A percentile compares a stretch with the other conserved stretches of the same genome.
phyloP scores from a whole-genome alignment of 2,113 vertebrate species.

The Semicossyphus pulcher region DNA sequence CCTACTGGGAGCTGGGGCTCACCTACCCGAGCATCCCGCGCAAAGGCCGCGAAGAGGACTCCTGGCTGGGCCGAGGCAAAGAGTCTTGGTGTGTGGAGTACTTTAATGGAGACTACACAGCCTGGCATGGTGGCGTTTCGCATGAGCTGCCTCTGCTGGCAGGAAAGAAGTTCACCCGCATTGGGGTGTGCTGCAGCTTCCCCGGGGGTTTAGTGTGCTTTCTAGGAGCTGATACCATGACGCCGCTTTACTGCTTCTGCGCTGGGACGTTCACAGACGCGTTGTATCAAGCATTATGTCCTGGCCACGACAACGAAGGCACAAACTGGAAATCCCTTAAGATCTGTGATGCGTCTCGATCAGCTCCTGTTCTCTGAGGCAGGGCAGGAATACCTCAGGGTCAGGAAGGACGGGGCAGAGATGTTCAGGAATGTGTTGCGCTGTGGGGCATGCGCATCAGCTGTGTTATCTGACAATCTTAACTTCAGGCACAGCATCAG shows the following conservation, averaged over 20 bases:
- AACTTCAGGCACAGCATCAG: neutral
- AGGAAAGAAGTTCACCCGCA: conserved; percentile 66
- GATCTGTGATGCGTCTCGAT: conserved; percentile 63
- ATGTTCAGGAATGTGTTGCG: neutral
- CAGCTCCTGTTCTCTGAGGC: conserved; percentile 53
- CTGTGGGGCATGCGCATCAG: neutral
- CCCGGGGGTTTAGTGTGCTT: conserved; percentile 82
- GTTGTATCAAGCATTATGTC: conserved; percentile 69
- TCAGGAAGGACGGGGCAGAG: neutral
- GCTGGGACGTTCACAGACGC: conserved; percentile 64
- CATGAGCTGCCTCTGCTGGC: conserved; percentile 52
- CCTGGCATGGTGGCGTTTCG: conserved; percentile 70
- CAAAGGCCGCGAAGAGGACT: conserved; percentile 83
- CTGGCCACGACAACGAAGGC: conserved; percentile 74
- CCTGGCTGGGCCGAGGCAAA: conserved; percentile 83
- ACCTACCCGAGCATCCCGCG: conserved; percentile 82
- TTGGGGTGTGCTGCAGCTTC: conserved; percentile 86
- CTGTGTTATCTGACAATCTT: conserved; percentile 13
- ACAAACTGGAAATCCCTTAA: conserved; percentile 72
- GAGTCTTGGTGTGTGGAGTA: conserved; percentile 84
- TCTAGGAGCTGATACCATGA: conserved; percentile 82
- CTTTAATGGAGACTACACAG: conserved; percentile 84
- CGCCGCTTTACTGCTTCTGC: conserved; percentile 83
- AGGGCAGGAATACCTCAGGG: neutral
- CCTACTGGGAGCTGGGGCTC: conserved; percentile 87